Evolutionary conservation across 2,888 invertebrate genomes (phyloP).

Genomic region (Eilema depressum): DNA sequence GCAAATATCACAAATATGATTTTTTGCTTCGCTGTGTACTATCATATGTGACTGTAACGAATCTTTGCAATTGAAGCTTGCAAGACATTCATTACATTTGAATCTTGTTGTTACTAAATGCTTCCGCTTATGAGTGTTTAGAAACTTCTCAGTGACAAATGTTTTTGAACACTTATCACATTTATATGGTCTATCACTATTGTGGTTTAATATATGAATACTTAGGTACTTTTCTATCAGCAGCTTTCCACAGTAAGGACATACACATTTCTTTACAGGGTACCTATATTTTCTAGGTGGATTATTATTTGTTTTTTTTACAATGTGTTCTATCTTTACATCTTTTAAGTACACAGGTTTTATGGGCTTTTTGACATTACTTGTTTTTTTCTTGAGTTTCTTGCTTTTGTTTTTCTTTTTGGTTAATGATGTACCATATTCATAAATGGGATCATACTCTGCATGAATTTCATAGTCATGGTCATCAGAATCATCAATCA

Average conservation of each 20-base stretch:
- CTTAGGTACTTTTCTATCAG: constrained; percentile 48
- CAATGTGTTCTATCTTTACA: constrained; percentile 49
- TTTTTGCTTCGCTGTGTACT: constrained; percentile 56
- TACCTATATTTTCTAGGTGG: constrained; percentile 3
- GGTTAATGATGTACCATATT: constrained; percentile 5
- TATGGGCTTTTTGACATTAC: constrained; percentile 45
- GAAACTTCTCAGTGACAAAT: constrained; percentile 43
- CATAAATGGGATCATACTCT: constrained; percentile 31
- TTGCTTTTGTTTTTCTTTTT: constrained; percentile 21
- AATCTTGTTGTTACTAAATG: constrained; percentile 47
- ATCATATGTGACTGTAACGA: constrained; percentile 40
- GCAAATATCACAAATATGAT: constrained; percentile 64
- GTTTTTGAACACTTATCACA: constrained; percentile 64
- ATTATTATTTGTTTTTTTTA: constrained; percentile 3
- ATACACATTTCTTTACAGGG: constrained; percentile 50
- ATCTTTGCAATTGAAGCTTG: constrained; percentile 49
- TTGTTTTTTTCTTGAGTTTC: constrained; percentile 30
- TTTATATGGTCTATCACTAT: constrained; percentile 62
- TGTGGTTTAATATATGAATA: constrained; percentile 62
- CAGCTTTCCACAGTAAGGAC: constrained; percentile 71
- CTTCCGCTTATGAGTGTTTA: constrained; percentile 42
- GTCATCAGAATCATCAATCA: constrained; percentile 53
- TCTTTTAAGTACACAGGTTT: constrained; percentile 63
- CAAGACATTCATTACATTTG: constrained; percentile 69
- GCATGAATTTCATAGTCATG: constrained; percentile 48